A percentile compares a stretch with the other conserved stretches of the same genome.
Conservation (phyloP, 2,113 vertebrate species). For the Cisticola juncidis region DNA sequence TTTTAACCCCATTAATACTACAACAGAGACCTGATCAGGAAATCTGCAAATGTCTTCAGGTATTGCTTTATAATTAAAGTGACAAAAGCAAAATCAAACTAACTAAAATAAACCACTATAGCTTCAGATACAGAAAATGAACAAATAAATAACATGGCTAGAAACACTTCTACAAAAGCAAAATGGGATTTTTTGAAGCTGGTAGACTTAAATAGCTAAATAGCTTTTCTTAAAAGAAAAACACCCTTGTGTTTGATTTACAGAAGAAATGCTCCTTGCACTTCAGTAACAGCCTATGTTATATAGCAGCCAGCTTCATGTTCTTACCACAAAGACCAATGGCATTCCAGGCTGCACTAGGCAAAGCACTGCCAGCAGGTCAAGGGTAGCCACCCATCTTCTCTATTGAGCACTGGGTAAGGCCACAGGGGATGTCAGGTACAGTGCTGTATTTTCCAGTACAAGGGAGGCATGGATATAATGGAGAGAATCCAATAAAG, state of each 20-base stretch:
- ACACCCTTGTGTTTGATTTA: neutral
- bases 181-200: neutral
- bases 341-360: neutral
- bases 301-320: neutral
- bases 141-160: neutral
- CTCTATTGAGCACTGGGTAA: neutral
- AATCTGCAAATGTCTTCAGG: neutral
- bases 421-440: neutral
- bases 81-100: neutral
- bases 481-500: neutral
- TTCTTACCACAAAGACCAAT: neutral
- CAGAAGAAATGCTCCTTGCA: neutral
- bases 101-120: neutral
- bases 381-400: rapidly evolving
- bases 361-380: neutral
- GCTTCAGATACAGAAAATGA: neutral
- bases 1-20: neutral
- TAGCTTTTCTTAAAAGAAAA: neutral
- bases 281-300: neutral
- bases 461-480: neutral
- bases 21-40: neutral
- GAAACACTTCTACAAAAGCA: neutral
- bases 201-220: neutral
- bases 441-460: neutral
- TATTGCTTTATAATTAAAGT: neutral